A percentile compares a stretch with the other conserved stretches of the same genome.
phyloP scores from a whole-genome alignment of 1,140 invertebrate genomes.

The Mizuhopecten yessoensis region DNA sequence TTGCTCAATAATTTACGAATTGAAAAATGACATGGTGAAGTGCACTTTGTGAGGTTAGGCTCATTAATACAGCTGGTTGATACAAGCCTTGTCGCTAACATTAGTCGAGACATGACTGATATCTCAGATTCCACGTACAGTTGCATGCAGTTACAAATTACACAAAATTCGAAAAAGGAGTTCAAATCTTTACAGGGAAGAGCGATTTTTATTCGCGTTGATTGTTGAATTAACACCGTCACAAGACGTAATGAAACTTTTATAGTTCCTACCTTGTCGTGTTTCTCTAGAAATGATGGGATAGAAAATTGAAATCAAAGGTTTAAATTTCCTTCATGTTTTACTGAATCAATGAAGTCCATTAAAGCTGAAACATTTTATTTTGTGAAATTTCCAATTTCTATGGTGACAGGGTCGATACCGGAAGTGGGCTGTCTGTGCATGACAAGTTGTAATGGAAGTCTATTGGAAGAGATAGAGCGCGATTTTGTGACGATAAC shows the following conservation, averaged over 20 bases:
- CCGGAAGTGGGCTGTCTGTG: background rate
- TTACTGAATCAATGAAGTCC: constrained; percentile 33
- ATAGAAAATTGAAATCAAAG: constrained; percentile 7
- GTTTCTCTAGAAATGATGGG: background rate
- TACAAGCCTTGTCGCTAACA: background rate
- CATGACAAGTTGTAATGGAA: background rate
- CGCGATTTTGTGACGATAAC: background rate
- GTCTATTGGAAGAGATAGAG: background rate
- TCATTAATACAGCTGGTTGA: background rate
- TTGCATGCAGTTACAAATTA: constrained; percentile 33
- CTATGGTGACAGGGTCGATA: constrained; percentile 15
- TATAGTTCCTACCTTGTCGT: background rate
- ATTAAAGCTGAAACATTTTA: background rate
- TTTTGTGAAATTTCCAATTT: constrained; percentile 24
- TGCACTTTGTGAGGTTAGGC: background rate
- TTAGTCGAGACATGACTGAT: background rate
- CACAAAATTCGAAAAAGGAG: constrained; percentile 32
- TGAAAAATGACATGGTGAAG: background rate
- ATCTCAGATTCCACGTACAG: background rate
- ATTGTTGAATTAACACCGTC: background rate
- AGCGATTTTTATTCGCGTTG: background rate
- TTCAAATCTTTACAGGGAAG: background rate
- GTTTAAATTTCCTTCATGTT: background rate
- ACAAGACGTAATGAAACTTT: background rate
- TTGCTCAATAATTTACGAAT: background rate